Evolutionary conservation across 2,888 invertebrate species (phyloP).

Genomic region (Acheta domesticus): DNA sequence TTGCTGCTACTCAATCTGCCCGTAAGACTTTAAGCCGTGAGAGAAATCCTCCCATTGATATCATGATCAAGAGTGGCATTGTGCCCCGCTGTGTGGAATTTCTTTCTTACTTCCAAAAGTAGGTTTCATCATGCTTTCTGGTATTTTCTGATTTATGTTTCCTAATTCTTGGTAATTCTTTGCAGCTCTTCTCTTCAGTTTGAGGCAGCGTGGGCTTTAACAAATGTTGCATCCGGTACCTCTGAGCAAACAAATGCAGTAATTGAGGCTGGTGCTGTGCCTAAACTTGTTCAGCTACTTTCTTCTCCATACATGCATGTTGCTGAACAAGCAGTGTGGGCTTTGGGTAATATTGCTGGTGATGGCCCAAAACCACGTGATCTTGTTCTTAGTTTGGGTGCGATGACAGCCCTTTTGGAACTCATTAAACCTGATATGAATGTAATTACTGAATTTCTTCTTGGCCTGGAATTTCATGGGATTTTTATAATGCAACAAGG

Average conservation of each 20-base stretch:
- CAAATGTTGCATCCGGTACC: conserved; percentile 95
- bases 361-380: conserved; percentile 80
- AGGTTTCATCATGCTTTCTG: conserved; percentile 42
- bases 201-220: conserved; percentile 96
- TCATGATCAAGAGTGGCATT: conserved; percentile 78
- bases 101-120: conserved; percentile 69
- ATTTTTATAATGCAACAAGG: no score
- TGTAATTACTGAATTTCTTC: conserved; percentile 42
- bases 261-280: conserved; percentile 80
- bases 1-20: conserved; percentile 74
- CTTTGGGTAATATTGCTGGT: conserved; percentile 95
- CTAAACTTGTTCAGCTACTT: conserved; percentile 71
- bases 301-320: conserved; percentile 64
- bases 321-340: conserved; percentile 95
- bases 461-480: no score
- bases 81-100: conserved; percentile 80
- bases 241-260: conserved; percentile 86
- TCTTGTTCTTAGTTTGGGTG: conserved; percentile 67
- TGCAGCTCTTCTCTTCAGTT: conserved; percentile 76
- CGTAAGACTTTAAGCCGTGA: conserved; percentile 85
- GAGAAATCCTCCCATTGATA: conserved; percentile 85
- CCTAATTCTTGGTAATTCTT: conserved; percentile 12
- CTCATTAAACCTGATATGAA: conserved; percentile 63
- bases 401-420: conserved; percentile 66
- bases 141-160: neutral